Percentiles rank a stretch among this genome's conserved stretches.
These are phyloP conservation scores for Chelonia mydas DNA, from an alignment of 2,797 vertebrate species.

Conservation along the genomic window DNA sequence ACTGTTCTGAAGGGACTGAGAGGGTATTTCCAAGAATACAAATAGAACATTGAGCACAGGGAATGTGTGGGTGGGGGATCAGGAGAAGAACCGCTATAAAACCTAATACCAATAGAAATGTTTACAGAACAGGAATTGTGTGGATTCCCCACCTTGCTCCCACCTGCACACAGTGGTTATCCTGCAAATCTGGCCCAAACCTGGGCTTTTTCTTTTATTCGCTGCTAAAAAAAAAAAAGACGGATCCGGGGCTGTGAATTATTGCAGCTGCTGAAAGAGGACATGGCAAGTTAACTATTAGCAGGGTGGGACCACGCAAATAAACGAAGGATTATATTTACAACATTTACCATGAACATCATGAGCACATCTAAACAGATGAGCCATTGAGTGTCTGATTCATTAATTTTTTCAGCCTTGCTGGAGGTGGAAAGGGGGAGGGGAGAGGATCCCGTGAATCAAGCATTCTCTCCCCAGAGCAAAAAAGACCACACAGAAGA, in stretches of 20 bases:
- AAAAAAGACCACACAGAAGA: conserved; percentile 54
- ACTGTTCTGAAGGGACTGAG: neutral
- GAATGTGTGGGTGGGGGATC: neutral
- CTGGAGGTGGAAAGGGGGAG: neutral
- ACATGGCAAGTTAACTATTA: neutral
- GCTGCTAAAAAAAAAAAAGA: neutral
- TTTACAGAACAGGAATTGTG: neutral
- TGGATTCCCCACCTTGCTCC: neutral
- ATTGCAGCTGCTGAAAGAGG: neutral
- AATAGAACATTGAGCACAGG: neutral
- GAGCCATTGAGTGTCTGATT: conserved; percentile 10
- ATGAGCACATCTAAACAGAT: conserved; percentile 31
- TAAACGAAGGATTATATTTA: neutral
- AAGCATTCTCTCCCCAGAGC: conserved; percentile 21
- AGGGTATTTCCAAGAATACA: neutral
- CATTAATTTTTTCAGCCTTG: conserved; percentile 50
- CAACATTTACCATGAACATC: neutral
- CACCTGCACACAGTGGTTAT: neutral
- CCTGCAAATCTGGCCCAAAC: fast-evolving
- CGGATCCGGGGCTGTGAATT: conserved; percentile 17
- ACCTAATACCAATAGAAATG: neutral
- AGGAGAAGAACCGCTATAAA: neutral
- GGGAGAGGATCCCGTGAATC: conserved; percentile 19
- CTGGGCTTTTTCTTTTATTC: neutral
- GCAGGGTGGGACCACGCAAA: conserved; percentile 18